phyloP scores from a whole-genome alignment of 2,113 vertebrate species.

The Cromileptes altivelis region DNA sequence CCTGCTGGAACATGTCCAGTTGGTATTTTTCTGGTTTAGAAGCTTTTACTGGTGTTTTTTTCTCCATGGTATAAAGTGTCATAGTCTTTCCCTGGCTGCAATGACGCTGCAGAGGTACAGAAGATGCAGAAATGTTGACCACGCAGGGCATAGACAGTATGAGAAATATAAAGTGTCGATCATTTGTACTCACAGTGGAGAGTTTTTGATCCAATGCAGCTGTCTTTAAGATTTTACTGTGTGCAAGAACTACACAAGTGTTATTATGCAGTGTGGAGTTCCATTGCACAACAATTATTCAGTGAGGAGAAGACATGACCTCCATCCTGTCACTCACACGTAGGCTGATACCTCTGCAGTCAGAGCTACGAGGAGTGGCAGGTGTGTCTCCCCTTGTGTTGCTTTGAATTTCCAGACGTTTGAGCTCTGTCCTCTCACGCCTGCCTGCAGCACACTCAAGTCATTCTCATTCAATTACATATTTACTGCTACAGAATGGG shows the following conservation, averaged over 20 bases:
- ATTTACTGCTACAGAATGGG: slow-evolving; percentile 13
- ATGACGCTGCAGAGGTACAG: too few species aligned
- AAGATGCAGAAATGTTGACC: too few species aligned
- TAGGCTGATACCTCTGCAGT: neutral
- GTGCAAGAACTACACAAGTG: neutral
- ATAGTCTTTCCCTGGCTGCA: too few species aligned
- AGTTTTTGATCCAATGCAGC: neutral
- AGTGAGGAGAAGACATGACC: neutral
- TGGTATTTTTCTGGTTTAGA: too few species aligned
- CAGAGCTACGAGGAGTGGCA: neutral
- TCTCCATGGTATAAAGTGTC: too few species aligned
- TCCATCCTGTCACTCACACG: slow-evolving; percentile 18
- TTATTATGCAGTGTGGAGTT: slow-evolving; percentile 17
- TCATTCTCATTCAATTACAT: neutral
- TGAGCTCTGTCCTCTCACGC: slow-evolving; percentile 17
- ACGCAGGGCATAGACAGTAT: too few species aligned
- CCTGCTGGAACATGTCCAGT: too few species aligned
- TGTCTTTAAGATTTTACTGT: neutral
- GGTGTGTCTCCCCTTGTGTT: neutral
- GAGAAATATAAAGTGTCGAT: too few species aligned
- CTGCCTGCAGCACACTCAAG: neutral
- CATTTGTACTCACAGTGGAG: neutral
- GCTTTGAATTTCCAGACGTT: slow-evolving; percentile 6
- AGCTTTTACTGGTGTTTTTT: too few species aligned
- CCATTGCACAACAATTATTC: neutral